A percentile compares a stretch with the other conserved stretches of the same genome.
Evolutionary conservation across 64 coral and sea anemone genomes (phyloP).

Genomic region (Trachythela sp.): DNA sequence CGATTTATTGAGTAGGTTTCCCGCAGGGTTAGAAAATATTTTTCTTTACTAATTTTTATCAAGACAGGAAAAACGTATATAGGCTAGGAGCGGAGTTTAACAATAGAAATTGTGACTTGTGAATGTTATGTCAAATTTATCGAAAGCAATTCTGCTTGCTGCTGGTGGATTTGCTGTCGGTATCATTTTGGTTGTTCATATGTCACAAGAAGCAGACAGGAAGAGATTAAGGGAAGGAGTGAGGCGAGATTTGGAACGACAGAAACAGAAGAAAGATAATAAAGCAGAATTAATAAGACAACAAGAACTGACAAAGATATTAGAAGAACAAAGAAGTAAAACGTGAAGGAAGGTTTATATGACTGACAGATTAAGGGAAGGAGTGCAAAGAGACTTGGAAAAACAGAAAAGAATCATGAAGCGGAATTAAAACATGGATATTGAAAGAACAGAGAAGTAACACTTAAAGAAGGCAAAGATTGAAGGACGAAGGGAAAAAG

Average conservation of each 20-base stretch:
- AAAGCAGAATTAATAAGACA: constrained; percentile 64
- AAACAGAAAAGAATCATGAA: too few species aligned
- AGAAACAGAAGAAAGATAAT: constrained; percentile 76
- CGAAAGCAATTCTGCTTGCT: constrained; percentile 62
- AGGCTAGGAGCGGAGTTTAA: background rate
- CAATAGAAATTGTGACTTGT: background rate
- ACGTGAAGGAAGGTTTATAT: too few species aligned
- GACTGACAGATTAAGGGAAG: too few species aligned
- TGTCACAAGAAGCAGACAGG: constrained; percentile 71
- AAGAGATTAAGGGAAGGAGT: constrained; percentile 77
- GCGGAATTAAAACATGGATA: too few species aligned
- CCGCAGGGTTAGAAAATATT: too few species aligned
- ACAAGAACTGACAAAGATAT: constrained; percentile 64
- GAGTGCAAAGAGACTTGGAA: too few species aligned
- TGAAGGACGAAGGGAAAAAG: too few species aligned
- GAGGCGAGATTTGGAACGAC: constrained; percentile 80
- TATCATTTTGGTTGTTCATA: constrained; percentile 65
- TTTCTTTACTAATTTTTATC: background rate
- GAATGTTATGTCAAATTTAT: constrained; percentile 56
- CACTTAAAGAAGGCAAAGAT: background rate
- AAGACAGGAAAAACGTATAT: background rate
- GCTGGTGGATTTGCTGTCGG: constrained; percentile 68
- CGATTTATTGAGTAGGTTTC: too few species aligned
- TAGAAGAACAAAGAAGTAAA: constrained; percentile 18
- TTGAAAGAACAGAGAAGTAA: too few species aligned